phyloP scores from a whole-genome alignment of 1,140 invertebrate genomes.

The Drosophila nannoptera region DNA sequence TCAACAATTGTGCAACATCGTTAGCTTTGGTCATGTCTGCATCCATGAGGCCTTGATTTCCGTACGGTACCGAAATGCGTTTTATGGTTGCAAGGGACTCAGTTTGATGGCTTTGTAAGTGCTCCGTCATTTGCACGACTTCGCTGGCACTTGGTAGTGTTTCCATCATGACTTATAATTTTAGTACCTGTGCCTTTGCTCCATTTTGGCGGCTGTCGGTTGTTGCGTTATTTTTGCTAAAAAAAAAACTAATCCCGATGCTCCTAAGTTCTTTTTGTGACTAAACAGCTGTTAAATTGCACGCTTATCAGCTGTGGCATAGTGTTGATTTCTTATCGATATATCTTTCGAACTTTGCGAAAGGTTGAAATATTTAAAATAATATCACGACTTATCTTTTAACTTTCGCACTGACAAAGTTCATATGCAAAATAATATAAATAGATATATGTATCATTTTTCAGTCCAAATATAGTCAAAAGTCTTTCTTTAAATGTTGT shows the following conservation, averaged over 20 bases:
- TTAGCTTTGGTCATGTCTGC: conserved; percentile 18
- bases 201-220: conserved; percentile 27
- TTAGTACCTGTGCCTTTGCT: neutral
- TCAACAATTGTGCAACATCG: conserved; percentile 23
- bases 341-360: conserved; percentile 8
- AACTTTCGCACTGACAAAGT: too few species aligned
- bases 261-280: conserved; percentile 38
- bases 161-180: conserved; percentile 42
- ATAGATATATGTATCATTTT: too few species aligned
- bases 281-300: conserved; percentile 47
- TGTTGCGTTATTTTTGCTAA: conserved; percentile 37
- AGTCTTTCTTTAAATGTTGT: too few species aligned
- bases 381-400: too few species aligned
- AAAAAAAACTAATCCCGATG: conserved; percentile 41
- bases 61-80: conserved; percentile 34
- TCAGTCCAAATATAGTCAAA: too few species aligned
- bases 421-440: too few species aligned
- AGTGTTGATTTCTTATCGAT: conserved; percentile 5
- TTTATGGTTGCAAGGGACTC: conserved; percentile 29
- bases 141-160: conserved; percentile 50
- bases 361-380: neutral
- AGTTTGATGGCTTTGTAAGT: conserved; percentile 26
- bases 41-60: conserved; percentile 20
- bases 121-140: conserved; percentile 50
- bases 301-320: conserved; percentile 37